phyloP scores from a whole-genome alignment of 2,888 invertebrate genomes.

The Ferdinandea cuprea region DNA sequence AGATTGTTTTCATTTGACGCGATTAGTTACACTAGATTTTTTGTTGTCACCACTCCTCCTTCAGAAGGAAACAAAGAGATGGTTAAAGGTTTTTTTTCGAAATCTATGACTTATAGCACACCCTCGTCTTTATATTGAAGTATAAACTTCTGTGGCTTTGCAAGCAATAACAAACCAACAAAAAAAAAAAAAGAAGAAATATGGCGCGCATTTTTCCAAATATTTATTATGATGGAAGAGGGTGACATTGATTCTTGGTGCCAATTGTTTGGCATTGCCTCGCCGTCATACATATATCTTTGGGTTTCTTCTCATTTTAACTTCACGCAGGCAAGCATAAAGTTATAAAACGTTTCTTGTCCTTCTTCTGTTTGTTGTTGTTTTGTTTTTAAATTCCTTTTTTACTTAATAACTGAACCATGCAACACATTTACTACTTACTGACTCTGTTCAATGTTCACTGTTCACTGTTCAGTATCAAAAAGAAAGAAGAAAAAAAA shows the following conservation, averaged over 20 bases:
- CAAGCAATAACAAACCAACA: too few relatives aligned
- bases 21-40: too few relatives aligned
- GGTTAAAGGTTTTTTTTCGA: too few relatives aligned
- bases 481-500: slow-evolving; percentile 25
- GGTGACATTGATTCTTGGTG: slow-evolving; percentile 10
- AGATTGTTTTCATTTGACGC: too few relatives aligned
- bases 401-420: slow-evolving; percentile 58
- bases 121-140: too few relatives aligned
- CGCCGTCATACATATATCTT: background rate
- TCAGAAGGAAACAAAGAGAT: too few relatives aligned
- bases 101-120: too few relatives aligned
- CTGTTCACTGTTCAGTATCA: too few relatives aligned
- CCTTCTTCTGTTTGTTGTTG: slow-evolving; percentile 28
- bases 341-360: slow-evolving; percentile 6
- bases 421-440: slow-evolving; percentile 61
- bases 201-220: slow-evolving; percentile 11
- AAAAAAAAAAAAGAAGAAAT: too few relatives aligned
- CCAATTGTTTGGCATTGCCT: slow-evolving; percentile 9
- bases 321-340: slow-evolving; percentile 10
- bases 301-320: slow-evolving; percentile 16
- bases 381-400: slow-evolving; percentile 23
- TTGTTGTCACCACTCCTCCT: too few relatives aligned
- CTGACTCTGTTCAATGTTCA: slow-evolving; percentile 30
- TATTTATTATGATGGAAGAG: background rate
- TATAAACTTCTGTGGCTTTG: background rate